Conservation (phyloP, 2,113 vertebrate species). For the Aegotheles bennettii region DNA sequence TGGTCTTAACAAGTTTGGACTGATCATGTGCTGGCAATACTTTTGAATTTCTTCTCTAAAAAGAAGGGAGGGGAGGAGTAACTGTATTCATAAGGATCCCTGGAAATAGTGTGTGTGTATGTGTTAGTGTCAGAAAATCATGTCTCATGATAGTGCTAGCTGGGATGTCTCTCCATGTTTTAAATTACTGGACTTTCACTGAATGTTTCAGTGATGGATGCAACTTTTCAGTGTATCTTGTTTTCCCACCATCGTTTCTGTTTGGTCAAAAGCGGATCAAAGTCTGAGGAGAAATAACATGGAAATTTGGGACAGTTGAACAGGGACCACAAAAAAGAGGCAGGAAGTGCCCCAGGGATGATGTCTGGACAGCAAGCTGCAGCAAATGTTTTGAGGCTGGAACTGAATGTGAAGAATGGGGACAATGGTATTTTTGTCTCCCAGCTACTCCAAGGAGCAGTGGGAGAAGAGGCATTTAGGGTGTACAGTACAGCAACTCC, state of each 20-base stretch:
- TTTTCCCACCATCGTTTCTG: not conserved
- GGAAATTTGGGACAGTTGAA: not conserved
- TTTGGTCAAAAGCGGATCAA: not conserved
- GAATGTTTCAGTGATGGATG: not conserved
- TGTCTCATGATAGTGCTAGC: not conserved
- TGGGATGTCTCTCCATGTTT: not conserved
- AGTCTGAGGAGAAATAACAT: not conserved
- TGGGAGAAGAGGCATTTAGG: not conserved
- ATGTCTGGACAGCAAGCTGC: not conserved
- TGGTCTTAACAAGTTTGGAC: not conserved
- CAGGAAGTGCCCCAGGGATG: not conserved
- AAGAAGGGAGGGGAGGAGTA: not conserved
- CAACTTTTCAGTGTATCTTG: not conserved
- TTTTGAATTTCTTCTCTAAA: not conserved
- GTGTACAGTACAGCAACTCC: not conserved
- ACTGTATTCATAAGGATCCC: not conserved
- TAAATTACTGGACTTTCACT: not conserved
- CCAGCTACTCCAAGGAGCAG: not conserved
- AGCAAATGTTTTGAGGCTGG: not conserved
- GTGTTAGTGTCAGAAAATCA: not conserved
- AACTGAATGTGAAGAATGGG: not conserved
- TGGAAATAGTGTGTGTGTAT: not conserved
- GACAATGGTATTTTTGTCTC: not conserved
- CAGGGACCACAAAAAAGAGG: not conserved
- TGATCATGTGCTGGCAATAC: not conserved